Percentiles rank a stretch among this genome's conserved stretches.
phyloP scores from a whole-genome alignment of 2,888 invertebrate species.

The Papilio protenor region DNA sequence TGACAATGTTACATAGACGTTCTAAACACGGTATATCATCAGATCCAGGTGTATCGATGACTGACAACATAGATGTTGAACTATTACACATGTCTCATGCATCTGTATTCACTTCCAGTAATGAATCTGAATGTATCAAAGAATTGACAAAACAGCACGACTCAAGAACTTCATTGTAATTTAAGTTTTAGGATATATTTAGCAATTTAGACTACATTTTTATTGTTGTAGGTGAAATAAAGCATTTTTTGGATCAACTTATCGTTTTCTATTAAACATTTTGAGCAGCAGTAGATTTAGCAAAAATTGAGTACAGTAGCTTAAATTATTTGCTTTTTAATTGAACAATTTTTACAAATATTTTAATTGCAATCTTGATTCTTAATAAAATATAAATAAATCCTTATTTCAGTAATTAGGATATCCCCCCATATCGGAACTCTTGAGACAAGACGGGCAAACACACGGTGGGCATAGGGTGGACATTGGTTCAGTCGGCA shows the following conservation, averaged over 20 bases:
- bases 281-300: neutral
- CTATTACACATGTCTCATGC: slow-evolving; percentile 69
- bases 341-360: neutral
- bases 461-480: slow-evolving; percentile 64
- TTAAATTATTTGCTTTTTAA: neutral
- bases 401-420: slow-evolving; percentile 2
- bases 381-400: neutral
- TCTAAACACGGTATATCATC: slow-evolving; percentile 62
- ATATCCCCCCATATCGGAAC: slow-evolving; percentile 5
- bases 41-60: slow-evolving; percentile 62
- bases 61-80: slow-evolving; percentile 61
- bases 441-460: slow-evolving; percentile 44
- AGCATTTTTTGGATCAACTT: slow-evolving; percentile 23
- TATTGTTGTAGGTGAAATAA: slow-evolving; percentile 49
- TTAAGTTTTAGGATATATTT: slow-evolving; percentile 50
- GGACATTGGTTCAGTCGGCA: slow-evolving; percentile 51
- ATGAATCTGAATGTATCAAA: slow-evolving; percentile 59
- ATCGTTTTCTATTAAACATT: neutral
- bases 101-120: slow-evolving; percentile 64
- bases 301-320: neutral
- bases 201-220: slow-evolving; percentile 37
- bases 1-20: slow-evolving; percentile 61
- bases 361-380: neutral
- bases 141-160: slow-evolving; percentile 54
- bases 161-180: slow-evolving; percentile 67